Conservation (phyloP, 1,140 invertebrate species). For the Anoplophora glabripennis region DNA sequence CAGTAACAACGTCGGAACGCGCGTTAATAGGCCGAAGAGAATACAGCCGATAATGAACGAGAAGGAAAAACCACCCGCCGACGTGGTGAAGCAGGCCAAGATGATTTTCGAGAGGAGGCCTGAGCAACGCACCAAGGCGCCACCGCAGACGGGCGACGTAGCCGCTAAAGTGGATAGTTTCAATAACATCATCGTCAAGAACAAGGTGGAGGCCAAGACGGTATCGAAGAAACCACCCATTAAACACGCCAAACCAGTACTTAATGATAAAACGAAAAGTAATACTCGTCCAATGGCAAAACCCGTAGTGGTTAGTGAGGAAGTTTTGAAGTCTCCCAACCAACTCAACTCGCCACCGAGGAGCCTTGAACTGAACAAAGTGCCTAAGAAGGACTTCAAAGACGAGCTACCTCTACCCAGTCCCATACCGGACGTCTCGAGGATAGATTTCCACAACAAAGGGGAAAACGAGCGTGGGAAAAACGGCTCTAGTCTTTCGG, state of each 20-base stretch:
- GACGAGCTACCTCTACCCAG: slow-evolving; percentile 41
- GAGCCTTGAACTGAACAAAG: slow-evolving; percentile 9
- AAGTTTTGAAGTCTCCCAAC: slow-evolving; percentile 7
- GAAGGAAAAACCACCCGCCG: slow-evolving; percentile 77
- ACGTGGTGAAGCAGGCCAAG: slow-evolving; percentile 80
- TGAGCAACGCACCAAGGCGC: slow-evolving; percentile 53
- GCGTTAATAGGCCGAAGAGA: slow-evolving; percentile 60
- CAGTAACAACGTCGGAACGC: slow-evolving; percentile 1
- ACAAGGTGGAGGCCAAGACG: slow-evolving; percentile 38
- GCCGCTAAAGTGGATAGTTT: slow-evolving; percentile 64
- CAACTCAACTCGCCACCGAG: slow-evolving; percentile 13
- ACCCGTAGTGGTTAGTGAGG: slow-evolving; percentile 22
- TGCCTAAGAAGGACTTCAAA: slow-evolving; percentile 19
- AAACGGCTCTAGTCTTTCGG: slow-evolving; percentile 25
- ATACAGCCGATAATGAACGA: slow-evolving; percentile 70
- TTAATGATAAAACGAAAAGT: slow-evolving; percentile 28
- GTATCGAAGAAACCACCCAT: slow-evolving; percentile 49
- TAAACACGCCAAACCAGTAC: slow-evolving; percentile 44
- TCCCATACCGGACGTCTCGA: slow-evolving; percentile 46
- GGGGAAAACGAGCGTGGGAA: slow-evolving; percentile 17
- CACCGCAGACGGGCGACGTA: slow-evolving; percentile 58
- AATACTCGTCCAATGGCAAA: slow-evolving; percentile 18
- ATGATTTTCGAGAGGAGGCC: slow-evolving; percentile 76
- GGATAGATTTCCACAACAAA: slow-evolving; percentile 22
- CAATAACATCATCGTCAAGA: slow-evolving; percentile 60